These are phyloP conservation scores for Benthosema pterotum DNA, from an alignment of 2,797 vertebrate species.

Conservation along the genomic window DNA sequence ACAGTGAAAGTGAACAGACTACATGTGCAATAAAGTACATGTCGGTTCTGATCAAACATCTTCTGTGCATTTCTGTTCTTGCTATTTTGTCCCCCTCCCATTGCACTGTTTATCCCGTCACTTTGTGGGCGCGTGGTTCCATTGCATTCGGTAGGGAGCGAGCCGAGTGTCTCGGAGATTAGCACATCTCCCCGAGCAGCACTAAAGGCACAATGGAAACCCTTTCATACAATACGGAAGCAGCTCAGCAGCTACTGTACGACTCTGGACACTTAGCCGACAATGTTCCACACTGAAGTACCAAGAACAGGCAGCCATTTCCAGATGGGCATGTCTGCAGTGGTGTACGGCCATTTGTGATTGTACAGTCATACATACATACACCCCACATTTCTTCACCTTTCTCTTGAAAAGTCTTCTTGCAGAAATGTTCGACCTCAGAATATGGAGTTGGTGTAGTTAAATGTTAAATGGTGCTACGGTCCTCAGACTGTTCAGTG, in stretches of 20 bases:
- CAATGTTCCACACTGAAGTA: constrained; percentile 3
- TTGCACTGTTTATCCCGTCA: constrained; percentile 42
- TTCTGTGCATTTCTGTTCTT: constrained; percentile 31
- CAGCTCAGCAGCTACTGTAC: constrained; percentile 36
- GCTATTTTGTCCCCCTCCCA: constrained; percentile 25
- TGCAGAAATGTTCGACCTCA: too few relatives aligned
- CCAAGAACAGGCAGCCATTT: constrained; percentile 16
- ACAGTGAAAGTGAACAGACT: constrained; percentile 17
- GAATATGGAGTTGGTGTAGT: too few relatives aligned
- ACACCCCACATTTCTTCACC: too few relatives aligned
- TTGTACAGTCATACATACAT: neutral
- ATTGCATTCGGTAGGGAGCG: constrained; percentile 48
- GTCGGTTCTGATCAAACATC: constrained; percentile 49
- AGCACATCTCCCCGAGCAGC: constrained; percentile 37
- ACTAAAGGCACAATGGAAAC: constrained; percentile 47
- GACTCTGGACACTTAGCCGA: constrained; percentile 39
- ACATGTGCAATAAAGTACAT: constrained; percentile 45
- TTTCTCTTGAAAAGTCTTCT: too few relatives aligned
- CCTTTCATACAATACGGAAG: constrained; percentile 56
- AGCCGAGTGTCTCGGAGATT: constrained; percentile 39
- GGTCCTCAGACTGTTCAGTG: too few relatives aligned
- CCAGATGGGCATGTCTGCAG: neutral
- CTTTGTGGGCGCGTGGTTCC: constrained; percentile 44
- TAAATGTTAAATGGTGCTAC: too few relatives aligned
- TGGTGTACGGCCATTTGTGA: neutral